Evolutionary conservation across 2,113 vertebrate genomes (phyloP).

Genomic region (Dinomys branickii): DNA sequence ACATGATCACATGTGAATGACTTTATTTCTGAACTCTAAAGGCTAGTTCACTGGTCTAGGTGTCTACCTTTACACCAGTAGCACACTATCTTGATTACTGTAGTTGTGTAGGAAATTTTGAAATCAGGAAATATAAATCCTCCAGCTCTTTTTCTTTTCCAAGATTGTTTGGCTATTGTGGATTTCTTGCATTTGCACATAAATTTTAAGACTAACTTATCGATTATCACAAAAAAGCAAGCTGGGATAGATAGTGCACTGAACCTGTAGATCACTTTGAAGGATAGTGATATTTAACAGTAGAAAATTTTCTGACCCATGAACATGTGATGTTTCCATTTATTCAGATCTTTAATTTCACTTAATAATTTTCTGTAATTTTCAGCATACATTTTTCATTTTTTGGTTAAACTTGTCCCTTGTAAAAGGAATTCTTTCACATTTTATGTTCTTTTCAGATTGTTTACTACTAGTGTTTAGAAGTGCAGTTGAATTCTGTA

Average conservation of each 20-base stretch:
- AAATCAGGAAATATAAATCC: not conserved
- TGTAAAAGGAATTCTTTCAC: not conserved
- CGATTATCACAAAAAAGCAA: not conserved
- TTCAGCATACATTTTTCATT: not conserved
- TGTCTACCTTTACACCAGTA: not conserved
- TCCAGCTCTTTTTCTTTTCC: not conserved
- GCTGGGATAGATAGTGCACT: not conserved
- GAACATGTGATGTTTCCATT: not conserved
- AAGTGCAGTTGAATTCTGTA: not conserved
- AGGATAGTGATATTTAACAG: not conserved
- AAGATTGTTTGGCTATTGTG: not conserved
- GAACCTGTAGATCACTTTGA: not conserved
- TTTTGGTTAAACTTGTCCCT: not conserved
- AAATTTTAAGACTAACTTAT: not conserved
- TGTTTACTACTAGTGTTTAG: not conserved
- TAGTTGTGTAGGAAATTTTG: not conserved
- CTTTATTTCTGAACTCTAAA: not conserved
- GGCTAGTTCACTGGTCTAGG: not conserved
- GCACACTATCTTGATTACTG: not conserved
- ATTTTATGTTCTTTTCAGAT: constrained; percentile 26
- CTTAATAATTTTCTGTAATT: not conserved
- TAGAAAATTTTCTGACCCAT: not conserved
- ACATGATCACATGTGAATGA: not conserved
- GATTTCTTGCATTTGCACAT: not conserved
- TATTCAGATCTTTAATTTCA: constrained; percentile 45